Percentiles rank a stretch among this genome's conserved stretches.
phyloP scores from a whole-genome alignment of 2,797 vertebrate species.

The Schizopygopsis pylzovi region DNA sequence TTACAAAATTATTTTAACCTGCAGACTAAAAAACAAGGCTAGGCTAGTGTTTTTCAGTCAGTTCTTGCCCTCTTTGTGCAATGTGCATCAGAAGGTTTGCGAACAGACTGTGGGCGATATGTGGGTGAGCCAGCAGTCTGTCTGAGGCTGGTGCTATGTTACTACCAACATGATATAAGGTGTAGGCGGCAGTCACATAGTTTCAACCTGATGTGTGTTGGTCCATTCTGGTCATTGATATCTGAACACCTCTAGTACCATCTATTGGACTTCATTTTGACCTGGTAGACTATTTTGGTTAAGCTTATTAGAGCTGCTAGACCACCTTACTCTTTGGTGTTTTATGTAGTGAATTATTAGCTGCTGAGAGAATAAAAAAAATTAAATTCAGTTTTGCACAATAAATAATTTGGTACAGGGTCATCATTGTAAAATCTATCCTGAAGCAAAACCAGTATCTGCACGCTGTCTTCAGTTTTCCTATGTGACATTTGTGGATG shows the following conservation, averaged over 20 bases:
- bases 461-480: not conserved
- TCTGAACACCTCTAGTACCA: not conserved
- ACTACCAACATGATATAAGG: slow-evolving; percentile 2
- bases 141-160: slow-evolving; percentile 13
- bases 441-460: not conserved
- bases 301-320: not conserved
- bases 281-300: not conserved
- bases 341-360: not conserved
- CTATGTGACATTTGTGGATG: not conserved
- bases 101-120: slow-evolving; percentile 24
- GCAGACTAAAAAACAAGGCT: not conserved
- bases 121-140: not conserved
- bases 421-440: not conserved
- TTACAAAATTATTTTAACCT: not conserved
- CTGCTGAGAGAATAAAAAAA: not conserved
- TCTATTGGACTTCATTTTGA: not conserved
- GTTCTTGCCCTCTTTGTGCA: not conserved
- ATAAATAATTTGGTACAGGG: not conserved
- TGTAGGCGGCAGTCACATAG: slow-evolving; percentile 6
- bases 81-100: not conserved
- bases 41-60: not conserved
- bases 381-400: not conserved
- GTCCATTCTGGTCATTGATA: not conserved
- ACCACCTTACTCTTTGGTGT: not conserved
- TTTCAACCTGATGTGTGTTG: not conserved